Percentiles rank a stretch among this genome's conserved stretches.
Evolutionary conservation across 2,113 vertebrate genomes (phyloP).

Genomic region (Stigmatopora nigra): DNA sequence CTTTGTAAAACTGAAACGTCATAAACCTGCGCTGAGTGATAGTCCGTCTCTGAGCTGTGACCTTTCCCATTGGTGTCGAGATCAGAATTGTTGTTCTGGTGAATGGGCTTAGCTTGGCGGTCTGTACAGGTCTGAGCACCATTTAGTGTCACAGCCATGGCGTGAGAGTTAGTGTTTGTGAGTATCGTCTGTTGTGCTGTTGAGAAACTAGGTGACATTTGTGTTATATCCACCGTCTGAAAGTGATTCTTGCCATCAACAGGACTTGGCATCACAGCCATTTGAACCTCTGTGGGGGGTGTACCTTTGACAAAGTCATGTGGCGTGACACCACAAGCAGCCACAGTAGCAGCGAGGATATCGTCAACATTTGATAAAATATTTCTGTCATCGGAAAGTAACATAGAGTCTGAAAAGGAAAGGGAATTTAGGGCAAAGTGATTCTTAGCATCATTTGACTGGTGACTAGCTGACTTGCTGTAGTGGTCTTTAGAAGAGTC

Average conservation of each 20-base stretch:
- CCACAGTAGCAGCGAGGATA: slow-evolving; percentile 91
- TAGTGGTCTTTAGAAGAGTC: slow-evolving; percentile 84
- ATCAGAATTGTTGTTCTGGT: slow-evolving; percentile 71
- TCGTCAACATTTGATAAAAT: slow-evolving; percentile 96
- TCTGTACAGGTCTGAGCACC: slow-evolving; percentile 77
- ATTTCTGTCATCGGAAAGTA: slow-evolving; percentile 88
- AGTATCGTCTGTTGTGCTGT: slow-evolving; percentile 69
- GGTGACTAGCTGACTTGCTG: slow-evolving; percentile 74
- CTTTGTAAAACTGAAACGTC: slow-evolving; percentile 50
- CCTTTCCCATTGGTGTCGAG: slow-evolving; percentile 72
- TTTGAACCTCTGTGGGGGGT: slow-evolving; percentile 73
- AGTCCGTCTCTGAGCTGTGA: slow-evolving; percentile 72
- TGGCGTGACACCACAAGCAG: slow-evolving; percentile 86
- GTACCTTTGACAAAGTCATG: slow-evolving; percentile 90
- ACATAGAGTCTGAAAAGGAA: slow-evolving; percentile 92
- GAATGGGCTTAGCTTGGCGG: slow-evolving; percentile 72
- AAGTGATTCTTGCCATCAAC: slow-evolving; percentile 81
- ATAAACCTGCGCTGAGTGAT: slow-evolving; percentile 70
- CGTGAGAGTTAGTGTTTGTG: slow-evolving; percentile 78
- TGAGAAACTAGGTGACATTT: slow-evolving; percentile 77
- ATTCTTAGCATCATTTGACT: slow-evolving; percentile 79
- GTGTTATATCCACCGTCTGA: slow-evolving; percentile 77
- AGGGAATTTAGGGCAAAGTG: slow-evolving; percentile 91
- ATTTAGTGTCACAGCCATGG: slow-evolving; percentile 79
- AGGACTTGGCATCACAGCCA: slow-evolving; percentile 70